Evolutionary conservation across 2,888 invertebrate genomes (phyloP).

Genomic region (Drosophila ezoana): DNA sequence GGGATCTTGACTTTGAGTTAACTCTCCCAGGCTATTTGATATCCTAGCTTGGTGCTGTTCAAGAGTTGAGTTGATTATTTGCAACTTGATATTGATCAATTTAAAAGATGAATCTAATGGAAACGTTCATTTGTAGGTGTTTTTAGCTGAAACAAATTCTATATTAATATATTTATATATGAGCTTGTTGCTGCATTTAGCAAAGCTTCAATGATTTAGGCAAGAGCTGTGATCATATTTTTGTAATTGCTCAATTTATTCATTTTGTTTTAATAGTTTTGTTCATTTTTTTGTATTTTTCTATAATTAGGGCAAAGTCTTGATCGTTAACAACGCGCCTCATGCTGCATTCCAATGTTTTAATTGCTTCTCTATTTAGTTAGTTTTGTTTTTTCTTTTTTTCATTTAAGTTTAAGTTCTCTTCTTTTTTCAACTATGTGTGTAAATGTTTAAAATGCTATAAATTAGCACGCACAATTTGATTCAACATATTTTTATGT

Average conservation of each 20-base stretch:
- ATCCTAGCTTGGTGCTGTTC: too few relatives aligned
- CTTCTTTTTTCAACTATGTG: slow-evolving; percentile 34
- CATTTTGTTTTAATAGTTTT: slow-evolving; percentile 48
- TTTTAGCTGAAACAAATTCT: too few relatives aligned
- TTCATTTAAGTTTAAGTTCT: slow-evolving; percentile 7
- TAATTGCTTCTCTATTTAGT: slow-evolving; percentile 3
- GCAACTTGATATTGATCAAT: too few relatives aligned
- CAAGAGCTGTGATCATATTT: slow-evolving; percentile 23
- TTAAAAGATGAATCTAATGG: too few relatives aligned
- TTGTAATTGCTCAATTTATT: slow-evolving; percentile 62
- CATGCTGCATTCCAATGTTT: slow-evolving; percentile 32
- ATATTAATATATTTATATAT: too few relatives aligned
- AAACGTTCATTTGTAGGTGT: too few relatives aligned
- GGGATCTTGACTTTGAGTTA: too few relatives aligned
- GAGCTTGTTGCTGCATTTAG: too few relatives aligned
- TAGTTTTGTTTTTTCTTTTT: background rate
- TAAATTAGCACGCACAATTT: slow-evolving; percentile 40
- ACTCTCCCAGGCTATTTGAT: too few relatives aligned
- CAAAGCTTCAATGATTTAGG: slow-evolving; percentile 3
- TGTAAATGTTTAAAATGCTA: slow-evolving; percentile 57
- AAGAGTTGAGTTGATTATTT: too few relatives aligned
- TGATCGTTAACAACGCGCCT: slow-evolving; percentile 57
- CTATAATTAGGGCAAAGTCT: slow-evolving; percentile 61
- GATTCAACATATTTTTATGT: slow-evolving; percentile 38
- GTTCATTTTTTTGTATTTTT: slow-evolving; percentile 34